phyloP scores from a whole-genome alignment of 2,797 vertebrate genomes.

The Poeciliopsis presidionis region DNA sequence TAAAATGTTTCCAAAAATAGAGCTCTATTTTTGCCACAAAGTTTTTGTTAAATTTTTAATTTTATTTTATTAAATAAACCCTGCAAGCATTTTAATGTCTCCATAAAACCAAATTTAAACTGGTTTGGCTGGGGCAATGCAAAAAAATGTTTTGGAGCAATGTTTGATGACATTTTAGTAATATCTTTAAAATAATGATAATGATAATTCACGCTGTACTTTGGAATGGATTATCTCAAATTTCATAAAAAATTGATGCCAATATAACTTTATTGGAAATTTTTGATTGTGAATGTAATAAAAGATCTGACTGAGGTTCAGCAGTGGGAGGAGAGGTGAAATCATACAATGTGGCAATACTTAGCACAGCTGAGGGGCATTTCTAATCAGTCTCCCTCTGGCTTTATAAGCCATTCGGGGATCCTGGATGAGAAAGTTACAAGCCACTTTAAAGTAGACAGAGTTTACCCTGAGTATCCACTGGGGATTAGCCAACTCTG shows the following conservation, averaged over 20 bases:
- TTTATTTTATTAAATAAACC: not conserved
- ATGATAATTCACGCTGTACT: not conserved
- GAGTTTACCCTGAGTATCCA: not conserved
- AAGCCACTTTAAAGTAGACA: not conserved
- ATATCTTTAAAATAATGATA: not conserved
- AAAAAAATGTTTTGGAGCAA: not conserved
- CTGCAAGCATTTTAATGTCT: not conserved
- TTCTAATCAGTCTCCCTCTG: not conserved
- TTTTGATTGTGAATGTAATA: not conserved
- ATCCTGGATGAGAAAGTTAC: no score
- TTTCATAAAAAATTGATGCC: not conserved
- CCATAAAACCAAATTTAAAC: not conserved
- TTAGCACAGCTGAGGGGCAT: not conserved
- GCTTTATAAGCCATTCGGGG: not conserved
- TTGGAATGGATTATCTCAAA: not conserved
- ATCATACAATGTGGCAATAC: not conserved
- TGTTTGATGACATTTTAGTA: not conserved
- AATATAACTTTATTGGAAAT: not conserved
- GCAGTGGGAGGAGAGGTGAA: not conserved
- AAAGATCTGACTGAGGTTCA: not conserved
- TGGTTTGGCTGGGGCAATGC: not conserved
- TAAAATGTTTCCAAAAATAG: not conserved
- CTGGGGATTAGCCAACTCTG: not conserved
- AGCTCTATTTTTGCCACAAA: not conserved
- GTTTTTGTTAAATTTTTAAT: not conserved